Conservation (phyloP, 2,888 invertebrate species). For the Agelastica alni region DNA sequence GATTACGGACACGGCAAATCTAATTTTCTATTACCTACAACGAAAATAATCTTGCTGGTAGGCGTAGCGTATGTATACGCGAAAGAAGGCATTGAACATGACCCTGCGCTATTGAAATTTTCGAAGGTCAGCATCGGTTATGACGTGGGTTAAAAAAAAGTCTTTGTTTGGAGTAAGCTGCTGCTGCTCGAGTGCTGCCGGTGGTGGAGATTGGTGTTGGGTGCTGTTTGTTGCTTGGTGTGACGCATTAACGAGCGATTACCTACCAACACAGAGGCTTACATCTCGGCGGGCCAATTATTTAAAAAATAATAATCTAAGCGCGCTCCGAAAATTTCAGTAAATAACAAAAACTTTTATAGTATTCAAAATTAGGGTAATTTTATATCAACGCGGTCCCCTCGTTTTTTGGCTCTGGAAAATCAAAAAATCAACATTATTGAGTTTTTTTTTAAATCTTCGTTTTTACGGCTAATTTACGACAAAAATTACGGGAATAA, state of each 20-base stretch:
- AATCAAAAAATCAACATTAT: too few species aligned
- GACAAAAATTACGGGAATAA: too few species aligned
- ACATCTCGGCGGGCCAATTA: too few species aligned
- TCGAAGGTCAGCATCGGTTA: slow-evolving; percentile 38
- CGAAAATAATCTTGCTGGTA: slow-evolving; percentile 17
- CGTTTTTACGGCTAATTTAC: too few species aligned
- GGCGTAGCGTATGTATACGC: slow-evolving; percentile 17
- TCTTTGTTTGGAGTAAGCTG: slow-evolving; percentile 35
- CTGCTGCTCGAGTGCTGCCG: slow-evolving; percentile 20
- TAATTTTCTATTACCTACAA: slow-evolving; percentile 13
- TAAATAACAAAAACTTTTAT: too few species aligned
- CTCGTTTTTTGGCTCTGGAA: too few species aligned
- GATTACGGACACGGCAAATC: slow-evolving; percentile 15
- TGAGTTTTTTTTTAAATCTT: too few species aligned
- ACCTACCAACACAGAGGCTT: not conserved
- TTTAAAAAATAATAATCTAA: too few species aligned
- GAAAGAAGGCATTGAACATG: slow-evolving; percentile 45
- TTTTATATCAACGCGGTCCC: too few species aligned
- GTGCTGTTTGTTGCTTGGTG: not conserved
- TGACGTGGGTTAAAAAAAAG: slow-evolving; percentile 20
- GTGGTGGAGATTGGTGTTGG: slow-evolving; percentile 21
- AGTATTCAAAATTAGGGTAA: too few species aligned
- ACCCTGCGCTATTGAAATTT: slow-evolving; percentile 50
- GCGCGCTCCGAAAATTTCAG: too few species aligned
- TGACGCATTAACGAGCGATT: slow-evolving; percentile 1